phyloP scores from a whole-genome alignment of 2,888 invertebrate genomes.

The Ommatoiulus sabulosus region DNA sequence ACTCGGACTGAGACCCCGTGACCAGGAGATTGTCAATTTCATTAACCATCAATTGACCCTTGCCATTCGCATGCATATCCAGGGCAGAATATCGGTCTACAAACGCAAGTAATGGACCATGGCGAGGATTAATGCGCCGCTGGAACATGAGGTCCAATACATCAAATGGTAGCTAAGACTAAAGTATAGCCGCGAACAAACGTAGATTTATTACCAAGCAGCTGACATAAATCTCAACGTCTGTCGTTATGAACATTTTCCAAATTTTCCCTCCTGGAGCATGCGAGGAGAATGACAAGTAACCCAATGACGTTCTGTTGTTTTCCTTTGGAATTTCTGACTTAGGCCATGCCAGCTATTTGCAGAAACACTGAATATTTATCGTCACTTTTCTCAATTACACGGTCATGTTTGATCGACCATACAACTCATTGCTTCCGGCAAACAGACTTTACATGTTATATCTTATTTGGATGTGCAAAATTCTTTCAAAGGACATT shows the following conservation, averaged over 20 bases:
- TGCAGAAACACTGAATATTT: neutral
- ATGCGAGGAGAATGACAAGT: neutral
- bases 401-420: neutral
- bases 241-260: slow-evolving; percentile 3
- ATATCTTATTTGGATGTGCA: no score
- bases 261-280: neutral
- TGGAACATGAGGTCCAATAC: neutral
- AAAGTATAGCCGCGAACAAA: neutral
- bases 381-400: neutral
- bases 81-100: neutral
- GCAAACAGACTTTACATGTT: no score
- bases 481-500: no score
- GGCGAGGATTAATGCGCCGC: neutral
- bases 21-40: neutral
- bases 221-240: neutral
- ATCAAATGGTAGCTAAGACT: neutral
- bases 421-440: no score
- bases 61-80: slow-evolving; percentile 2
- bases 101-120: neutral
- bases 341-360: neutral
- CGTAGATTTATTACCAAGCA: neutral
- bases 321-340: neutral
- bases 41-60: slow-evolving; percentile 6
- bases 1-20: neutral
- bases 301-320: neutral